Conservation (phyloP, 2,113 vertebrate species). For the Eulemur macaco region DNA sequence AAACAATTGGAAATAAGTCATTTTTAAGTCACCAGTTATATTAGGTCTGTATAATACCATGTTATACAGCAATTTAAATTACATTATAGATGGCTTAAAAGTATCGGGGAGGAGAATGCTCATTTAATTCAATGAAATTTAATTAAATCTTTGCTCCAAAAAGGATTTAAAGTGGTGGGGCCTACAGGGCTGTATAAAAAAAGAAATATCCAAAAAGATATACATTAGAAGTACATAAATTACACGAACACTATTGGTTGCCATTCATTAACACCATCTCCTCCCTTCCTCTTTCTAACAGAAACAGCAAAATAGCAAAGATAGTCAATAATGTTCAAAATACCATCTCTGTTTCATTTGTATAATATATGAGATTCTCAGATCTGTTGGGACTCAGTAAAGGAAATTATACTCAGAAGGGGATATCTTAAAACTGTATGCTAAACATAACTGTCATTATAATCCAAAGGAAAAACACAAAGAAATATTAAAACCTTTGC, state of each 20-base stretch:
- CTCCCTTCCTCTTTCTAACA: not conserved
- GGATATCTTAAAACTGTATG: not conserved
- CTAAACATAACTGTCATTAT: not conserved
- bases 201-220: not conserved
- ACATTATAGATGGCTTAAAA: too few relatives aligned
- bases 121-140: not conserved
- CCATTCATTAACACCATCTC: not conserved
- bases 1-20: too few relatives aligned
- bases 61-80: too few relatives aligned
- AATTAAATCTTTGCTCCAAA: not conserved
- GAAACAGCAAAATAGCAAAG: not conserved
- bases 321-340: conserved; percentile 16
- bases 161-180: not conserved
- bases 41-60: too few relatives aligned
- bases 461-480: not conserved
- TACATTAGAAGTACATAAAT: not conserved
- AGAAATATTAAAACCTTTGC: not conserved
- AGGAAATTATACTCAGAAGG: not conserved
- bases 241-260: not conserved
- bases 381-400: not conserved
- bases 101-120: not conserved
- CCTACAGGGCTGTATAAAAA: not conserved
- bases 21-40: too few relatives aligned
- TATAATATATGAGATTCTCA: not conserved
- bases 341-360: not conserved